phyloP scores from a whole-genome alignment of 2,113 vertebrate species.

The Ammodytes dubius region DNA sequence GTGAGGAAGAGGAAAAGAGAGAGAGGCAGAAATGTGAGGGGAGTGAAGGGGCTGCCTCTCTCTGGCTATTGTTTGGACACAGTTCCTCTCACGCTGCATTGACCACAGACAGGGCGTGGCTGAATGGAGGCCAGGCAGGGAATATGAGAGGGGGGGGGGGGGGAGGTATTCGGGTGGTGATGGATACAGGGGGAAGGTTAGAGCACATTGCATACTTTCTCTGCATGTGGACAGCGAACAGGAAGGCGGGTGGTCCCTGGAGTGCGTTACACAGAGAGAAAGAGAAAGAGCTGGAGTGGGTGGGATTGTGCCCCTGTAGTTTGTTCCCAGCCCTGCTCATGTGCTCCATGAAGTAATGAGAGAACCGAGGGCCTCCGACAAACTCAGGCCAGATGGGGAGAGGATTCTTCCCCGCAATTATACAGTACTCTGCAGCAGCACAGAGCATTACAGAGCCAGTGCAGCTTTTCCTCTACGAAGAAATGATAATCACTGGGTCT shows the following conservation, averaged over 20 bases:
- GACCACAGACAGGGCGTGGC: conserved; percentile 82
- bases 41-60: conserved; percentile 50
- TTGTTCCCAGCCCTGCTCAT: conserved; percentile 65
- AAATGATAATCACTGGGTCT: conserved; percentile 60
- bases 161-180: conserved; percentile 39
- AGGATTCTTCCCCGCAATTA: conserved; percentile 71
- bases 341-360: conserved; percentile 76
- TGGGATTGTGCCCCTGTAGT: conserved; percentile 64
- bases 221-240: conserved; percentile 64
- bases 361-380: conserved; percentile 73
- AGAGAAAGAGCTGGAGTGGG: conserved; percentile 57
- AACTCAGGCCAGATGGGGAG: conserved; percentile 83
- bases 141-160: conserved; percentile 26
- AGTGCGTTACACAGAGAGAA: conserved; percentile 44
- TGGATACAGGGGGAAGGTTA: conserved; percentile 58
- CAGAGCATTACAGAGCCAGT: conserved; percentile 49
- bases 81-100: conserved; percentile 77
- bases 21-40: conserved; percentile 40
- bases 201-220: conserved; percentile 61
- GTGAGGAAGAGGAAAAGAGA: conserved; percentile 58
- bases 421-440: conserved; percentile 53
- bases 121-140: conserved; percentile 59
- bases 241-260: conserved; percentile 74
- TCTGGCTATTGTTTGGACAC: conserved; percentile 81
- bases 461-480: conserved; percentile 48